Percentiles rank a stretch among this genome's conserved stretches.
phyloP scores from a whole-genome alignment of 2,113 vertebrate species.

The Acanthisitta chloris region DNA sequence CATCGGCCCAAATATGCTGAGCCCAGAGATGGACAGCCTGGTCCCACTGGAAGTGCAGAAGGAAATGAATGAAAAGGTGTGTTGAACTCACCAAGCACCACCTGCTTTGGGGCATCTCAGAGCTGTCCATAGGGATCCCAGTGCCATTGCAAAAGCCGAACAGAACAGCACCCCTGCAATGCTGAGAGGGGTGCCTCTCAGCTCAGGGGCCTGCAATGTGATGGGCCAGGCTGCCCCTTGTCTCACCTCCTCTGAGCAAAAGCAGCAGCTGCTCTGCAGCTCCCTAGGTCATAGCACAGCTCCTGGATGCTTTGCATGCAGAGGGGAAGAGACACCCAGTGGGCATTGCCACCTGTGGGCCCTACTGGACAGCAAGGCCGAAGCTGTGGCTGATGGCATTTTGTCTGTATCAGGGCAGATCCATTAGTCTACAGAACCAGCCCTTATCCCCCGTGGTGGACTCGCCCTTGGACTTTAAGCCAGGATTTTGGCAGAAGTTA shows the following conservation, averaged over 20 bases:
- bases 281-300: not conserved
- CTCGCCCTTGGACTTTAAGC: not conserved
- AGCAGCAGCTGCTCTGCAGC: not conserved
- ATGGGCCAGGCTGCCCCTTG: not conserved
- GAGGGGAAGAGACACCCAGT: not conserved
- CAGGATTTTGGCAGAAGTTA: not conserved
- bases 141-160: not conserved
- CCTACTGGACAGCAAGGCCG: fast-evolving
- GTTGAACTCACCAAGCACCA: not conserved
- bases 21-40: conserved; percentile 26
- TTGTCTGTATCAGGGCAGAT: not conserved
- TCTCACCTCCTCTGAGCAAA: not conserved
- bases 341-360: not conserved
- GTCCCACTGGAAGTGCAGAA: conserved; percentile 75
- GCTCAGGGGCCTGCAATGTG: not conserved
- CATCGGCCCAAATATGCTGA: conserved; percentile 87
- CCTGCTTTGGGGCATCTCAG: not conserved
- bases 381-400: not conserved
- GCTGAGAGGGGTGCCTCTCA: too few species aligned
- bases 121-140: not conserved
- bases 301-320: not conserved
- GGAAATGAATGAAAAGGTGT: conserved; percentile 78
- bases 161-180: not conserved
- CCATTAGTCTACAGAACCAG: not conserved
- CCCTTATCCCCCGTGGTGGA: too few species aligned